Evolutionary conservation across 2,113 vertebrate species (phyloP).

Genomic region (Myiagra hebetior): DNA sequence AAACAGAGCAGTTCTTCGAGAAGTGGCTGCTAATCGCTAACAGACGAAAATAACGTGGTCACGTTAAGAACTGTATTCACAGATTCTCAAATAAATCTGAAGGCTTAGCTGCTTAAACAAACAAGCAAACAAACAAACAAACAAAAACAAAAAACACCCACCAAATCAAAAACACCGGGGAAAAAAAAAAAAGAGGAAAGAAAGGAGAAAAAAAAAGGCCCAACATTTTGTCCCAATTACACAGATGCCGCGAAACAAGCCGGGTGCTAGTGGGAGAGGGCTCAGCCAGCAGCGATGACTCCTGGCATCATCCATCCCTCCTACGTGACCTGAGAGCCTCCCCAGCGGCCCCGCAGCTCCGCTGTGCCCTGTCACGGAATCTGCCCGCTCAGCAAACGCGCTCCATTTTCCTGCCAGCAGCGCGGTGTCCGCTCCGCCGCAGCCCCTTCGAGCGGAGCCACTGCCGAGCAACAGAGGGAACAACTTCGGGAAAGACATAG

Average conservation of each 20-base stretch:
- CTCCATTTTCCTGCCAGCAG: conserved; percentile 36
- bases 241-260: background rate
- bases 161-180: background rate
- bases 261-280: conserved; percentile 21
- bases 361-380: conserved; percentile 50
- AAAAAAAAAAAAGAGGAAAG: background rate
- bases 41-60: background rate
- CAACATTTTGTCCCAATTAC: conserved; percentile 5
- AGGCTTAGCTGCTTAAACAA: background rate
- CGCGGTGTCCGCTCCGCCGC: conserved; percentile 34
- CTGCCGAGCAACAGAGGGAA: background rate
- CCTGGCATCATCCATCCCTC: conserved; percentile 26
- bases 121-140: background rate
- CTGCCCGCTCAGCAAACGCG: conserved; percentile 63
- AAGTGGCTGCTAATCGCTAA: background rate
- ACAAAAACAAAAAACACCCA: no score
- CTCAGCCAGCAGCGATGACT: background rate
- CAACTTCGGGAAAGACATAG: background rate
- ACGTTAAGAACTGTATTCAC: background rate
- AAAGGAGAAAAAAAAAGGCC: background rate
- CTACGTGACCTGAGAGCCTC: conserved; percentile 25
- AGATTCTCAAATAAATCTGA: background rate
- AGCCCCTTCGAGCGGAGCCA: conserved; percentile 17
- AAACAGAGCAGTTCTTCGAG: rapidly evolving
- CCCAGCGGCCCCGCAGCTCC: background rate